phyloP scores from a whole-genome alignment of 2,797 vertebrate species.

The Ptychadena robeensis region DNA sequence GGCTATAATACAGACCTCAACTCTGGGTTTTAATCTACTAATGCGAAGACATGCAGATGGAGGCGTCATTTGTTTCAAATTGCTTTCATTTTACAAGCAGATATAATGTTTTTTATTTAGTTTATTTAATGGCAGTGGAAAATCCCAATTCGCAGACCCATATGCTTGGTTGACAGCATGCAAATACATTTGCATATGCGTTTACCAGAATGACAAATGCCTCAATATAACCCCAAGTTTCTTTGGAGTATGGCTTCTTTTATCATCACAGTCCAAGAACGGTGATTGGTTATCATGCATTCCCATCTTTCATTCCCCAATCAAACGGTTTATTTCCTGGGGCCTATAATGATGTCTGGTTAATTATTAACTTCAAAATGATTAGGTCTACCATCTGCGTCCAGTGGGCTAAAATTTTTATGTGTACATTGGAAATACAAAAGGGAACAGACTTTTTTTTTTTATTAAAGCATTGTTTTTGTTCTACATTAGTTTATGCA shows the following conservation, averaged over 20 bases:
- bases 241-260: constrained; percentile 2
- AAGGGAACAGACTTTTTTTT: neutral
- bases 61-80: constrained; percentile 48
- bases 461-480: too few species aligned
- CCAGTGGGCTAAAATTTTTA: neutral
- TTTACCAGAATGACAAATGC: constrained; percentile 37
- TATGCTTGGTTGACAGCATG: constrained; percentile 43
- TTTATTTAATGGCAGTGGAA: constrained; percentile 52
- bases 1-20: constrained; percentile 30
- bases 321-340: neutral
- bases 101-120: constrained; percentile 54
- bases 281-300: constrained; percentile 9
- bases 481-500: too few species aligned
- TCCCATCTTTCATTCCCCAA: neutral
- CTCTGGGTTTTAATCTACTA: constrained; percentile 45
- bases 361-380: neutral
- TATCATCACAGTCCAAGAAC: constrained; percentile 4
- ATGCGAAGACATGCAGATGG: constrained; percentile 51
- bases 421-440: neutral
- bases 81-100: constrained; percentile 48
- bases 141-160: constrained; percentile 53
- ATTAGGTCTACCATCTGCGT: constrained; percentile 1
- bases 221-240: constrained; percentile 25
- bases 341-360: neutral
- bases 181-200: constrained; percentile 37